Base-by-base conservation (phyloP, 2,797 vertebrate species). In the Loriculus beryllinus region DNA sequence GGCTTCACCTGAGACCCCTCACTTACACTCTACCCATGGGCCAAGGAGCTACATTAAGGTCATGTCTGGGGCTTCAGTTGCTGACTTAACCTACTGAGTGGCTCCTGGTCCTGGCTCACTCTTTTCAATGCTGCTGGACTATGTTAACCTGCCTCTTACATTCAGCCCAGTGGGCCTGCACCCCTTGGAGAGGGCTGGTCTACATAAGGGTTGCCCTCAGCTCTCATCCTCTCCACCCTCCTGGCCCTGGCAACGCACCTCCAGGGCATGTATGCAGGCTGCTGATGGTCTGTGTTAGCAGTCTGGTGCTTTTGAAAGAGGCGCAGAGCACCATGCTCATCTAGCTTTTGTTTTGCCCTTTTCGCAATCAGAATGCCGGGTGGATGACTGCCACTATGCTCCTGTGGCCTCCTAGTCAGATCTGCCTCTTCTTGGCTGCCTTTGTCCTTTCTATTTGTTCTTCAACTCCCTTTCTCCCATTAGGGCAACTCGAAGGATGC, bases 361-460 rank as follows among this genome's bases (percentile, higher is more conserved):
- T 47, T 45, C 23, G 12, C 12, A 40, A 45, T 14, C 33, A 42
- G 48, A 91, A 68, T 6, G 10, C n/a, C n/a, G 14, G 7, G 64
- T 2, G 2, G 25, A 29, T 67, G 20, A 33, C 47, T 2, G 1
- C 0, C 1, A 4, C 26, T 33, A 40, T 62, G 11, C 5, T 75
- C 23, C 60, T 0, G 0, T 1, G 5, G 48, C 29, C 52, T 23
- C 14, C 9, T 11, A 7, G 12, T 59, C 63, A 54, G 49, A 31
- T 51, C 49, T 75, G 12, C 45, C 18, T 75, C 33, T 86, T 69
- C 57, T 43, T 33, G 20, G 23, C 23, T 64, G 37, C 11, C 16
- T 25, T 72, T 42, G 14, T 64, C 28, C 59, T 71, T 86, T 29
- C 40, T 80, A 2, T 71, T 80, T 72, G 31, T 60, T 71, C 19